Evolutionary conservation across 2,113 vertebrate species (phyloP), one percentile per base, ranked within the genome.

Genomic region (Poeciliopsis retropinna): DNA sequence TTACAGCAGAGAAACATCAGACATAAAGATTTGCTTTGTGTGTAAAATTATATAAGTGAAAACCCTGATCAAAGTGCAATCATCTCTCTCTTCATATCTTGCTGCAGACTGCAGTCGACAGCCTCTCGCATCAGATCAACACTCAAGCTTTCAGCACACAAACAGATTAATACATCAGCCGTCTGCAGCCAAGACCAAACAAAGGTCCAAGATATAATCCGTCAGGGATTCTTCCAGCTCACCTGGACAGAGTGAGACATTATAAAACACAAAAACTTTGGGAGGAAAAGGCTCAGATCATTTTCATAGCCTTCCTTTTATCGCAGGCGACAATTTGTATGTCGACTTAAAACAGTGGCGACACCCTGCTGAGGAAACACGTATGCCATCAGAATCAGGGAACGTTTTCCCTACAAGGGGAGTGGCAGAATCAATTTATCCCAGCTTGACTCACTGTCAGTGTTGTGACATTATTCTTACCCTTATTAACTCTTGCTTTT

Each of bases 21-120:
- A 79, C 41, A 70, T 22, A 17, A 69, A 72, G 69, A 74, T 76
- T 39, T 70, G 28, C 39, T 74, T 3, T 13, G 51, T 68, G 60
- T 57, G 37, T 63, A 28, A 22, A 73, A 62, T 29, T 70, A 29
- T 29, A 62, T 5, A 47, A 69, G 44, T 30, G 28, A 57, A 67
- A 0, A 61, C 57, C 15, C 64, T 78, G 80, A 86, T 84, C 73
- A 83, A 83, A 80, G 75, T 75, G 54, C 34, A 73, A 72, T 62
- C 77, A 71, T 76, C 80, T 77, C 41, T 28, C 70, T 64, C 66
- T 80, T 85, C 57, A 72, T 80, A 73, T 88, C 68, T 74, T 78
- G 61, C 64, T 27, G n/a, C 64, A 57, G 60, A 65, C 54, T 15
- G 39, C 34, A 37, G 10, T 37, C 9, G 34, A 37, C 34, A 37